Conservation (phyloP, 2,797 vertebrate species). For the Anolis apletophallus region DNA sequence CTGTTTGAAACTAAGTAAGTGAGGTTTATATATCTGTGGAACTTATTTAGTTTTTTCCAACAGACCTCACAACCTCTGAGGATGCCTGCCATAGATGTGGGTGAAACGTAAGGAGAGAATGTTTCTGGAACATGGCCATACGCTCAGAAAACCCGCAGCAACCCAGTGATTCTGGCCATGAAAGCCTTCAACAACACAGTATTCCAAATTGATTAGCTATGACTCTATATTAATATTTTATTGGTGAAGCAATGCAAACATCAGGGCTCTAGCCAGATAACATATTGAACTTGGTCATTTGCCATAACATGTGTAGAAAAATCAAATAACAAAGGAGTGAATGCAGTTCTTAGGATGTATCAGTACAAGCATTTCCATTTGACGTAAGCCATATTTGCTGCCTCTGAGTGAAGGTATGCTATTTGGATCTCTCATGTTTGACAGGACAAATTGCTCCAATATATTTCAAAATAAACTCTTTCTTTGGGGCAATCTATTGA, state of each 20-base stretch:
- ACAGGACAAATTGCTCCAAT: not conserved
- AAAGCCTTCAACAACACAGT: not conserved
- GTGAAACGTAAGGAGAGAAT: too few species aligned
- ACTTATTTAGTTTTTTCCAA: too few species aligned
- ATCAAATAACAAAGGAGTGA: not conserved
- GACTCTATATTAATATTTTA: not conserved
- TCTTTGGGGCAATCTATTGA: not conserved
- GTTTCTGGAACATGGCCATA: too few species aligned
- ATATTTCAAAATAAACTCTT: not conserved
- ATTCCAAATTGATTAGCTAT: not conserved
- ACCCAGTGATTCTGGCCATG: too few species aligned
- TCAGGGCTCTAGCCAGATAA: not conserved
- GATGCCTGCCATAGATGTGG: too few species aligned
- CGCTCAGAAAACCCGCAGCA: too few species aligned
- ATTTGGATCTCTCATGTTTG: not conserved
- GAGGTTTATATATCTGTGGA: too few species aligned
- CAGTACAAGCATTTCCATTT: not conserved
- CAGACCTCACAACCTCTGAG: too few species aligned
- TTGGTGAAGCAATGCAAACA: not conserved
- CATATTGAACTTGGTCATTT: not conserved
- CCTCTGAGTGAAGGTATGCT: not conserved
- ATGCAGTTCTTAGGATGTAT: not conserved
- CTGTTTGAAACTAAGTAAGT: too few species aligned
- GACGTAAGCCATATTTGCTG: not conserved
- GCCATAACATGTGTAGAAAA: not conserved